Evolutionary conservation across 2,888 invertebrate genomes (phyloP).

Genomic region (Andrena camellia): DNA sequence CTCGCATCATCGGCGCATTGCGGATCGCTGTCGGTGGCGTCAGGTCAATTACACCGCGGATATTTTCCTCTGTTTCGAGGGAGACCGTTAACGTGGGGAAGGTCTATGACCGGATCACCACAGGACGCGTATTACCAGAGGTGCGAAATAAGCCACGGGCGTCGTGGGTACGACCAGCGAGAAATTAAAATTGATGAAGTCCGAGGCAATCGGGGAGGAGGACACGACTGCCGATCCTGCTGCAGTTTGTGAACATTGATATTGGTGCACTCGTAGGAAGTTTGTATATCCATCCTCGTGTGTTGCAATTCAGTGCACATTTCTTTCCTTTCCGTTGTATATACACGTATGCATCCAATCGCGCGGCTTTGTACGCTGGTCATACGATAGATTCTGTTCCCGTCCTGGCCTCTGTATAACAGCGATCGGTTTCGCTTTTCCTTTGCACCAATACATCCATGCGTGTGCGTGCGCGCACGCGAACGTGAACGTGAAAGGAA

Average conservation of each 20-base stretch:
- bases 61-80: slow-evolving; percentile 41
- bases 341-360: not conserved
- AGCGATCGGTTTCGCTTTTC: slow-evolving; percentile 45
- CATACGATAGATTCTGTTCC: slow-evolving; percentile 28
- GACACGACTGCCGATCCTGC: slow-evolving; percentile 56
- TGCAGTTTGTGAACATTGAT: slow-evolving; percentile 62
- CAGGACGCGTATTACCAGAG: slow-evolving; percentile 24
- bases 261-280: slow-evolving; percentile 22
- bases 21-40: slow-evolving; percentile 54
- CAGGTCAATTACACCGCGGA: slow-evolving; percentile 47
- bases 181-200: slow-evolving; percentile 60
- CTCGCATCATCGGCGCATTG: slow-evolving; percentile 56
- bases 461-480: slow-evolving; percentile 34
- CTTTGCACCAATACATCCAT: slow-evolving; percentile 42
- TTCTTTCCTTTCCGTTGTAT: slow-evolving; percentile 10
- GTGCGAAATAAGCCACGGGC: slow-evolving; percentile 10
- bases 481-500: slow-evolving; percentile 46
- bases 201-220: slow-evolving; percentile 55
- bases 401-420: not conserved
- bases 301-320: slow-evolving; percentile 14
- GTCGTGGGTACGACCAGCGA: slow-evolving; percentile 18
- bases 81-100: slow-evolving; percentile 26
- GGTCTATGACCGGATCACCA: slow-evolving; percentile 64
- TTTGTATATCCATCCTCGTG: not conserved
- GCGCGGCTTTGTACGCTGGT: not conserved